Percentiles rank a stretch among this genome's conserved stretches.
Conservation (phyloP, 1,140 invertebrate genomes). For the Sinonovacula constricta region DNA sequence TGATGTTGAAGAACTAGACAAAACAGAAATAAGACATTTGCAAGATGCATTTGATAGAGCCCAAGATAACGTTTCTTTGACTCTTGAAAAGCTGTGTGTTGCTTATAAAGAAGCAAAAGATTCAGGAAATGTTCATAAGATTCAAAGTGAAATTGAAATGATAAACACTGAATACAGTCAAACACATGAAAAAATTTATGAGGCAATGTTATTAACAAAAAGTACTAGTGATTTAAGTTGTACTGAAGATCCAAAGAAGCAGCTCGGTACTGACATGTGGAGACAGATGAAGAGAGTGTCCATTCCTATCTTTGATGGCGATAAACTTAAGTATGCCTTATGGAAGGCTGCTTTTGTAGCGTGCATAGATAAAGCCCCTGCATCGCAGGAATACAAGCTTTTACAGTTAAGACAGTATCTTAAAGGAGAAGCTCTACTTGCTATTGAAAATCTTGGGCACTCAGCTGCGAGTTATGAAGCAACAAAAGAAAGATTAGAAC, state of each 20-base stretch:
- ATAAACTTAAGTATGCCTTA: background rate
- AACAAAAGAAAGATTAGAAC: no score
- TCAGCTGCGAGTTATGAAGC: background rate
- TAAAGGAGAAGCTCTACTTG: background rate
- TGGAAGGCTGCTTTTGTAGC: background rate
- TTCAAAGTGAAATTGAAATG: background rate
- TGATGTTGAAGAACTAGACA: background rate
- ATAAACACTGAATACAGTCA: constrained; percentile 7
- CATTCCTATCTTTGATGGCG: background rate
- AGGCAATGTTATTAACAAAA: no score
- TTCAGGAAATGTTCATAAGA: background rate
- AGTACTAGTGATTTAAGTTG: no score
- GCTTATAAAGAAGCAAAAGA: background rate
- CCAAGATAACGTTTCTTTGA: background rate
- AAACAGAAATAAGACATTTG: background rate
- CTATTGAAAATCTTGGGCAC: background rate
- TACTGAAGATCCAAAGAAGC: no score
- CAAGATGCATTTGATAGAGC: background rate
- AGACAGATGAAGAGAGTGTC: background rate
- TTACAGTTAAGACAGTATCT: background rate
- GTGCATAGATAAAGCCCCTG: background rate
- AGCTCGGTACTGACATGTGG: background rate
- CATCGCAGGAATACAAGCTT: background rate
- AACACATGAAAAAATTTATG: background rate
- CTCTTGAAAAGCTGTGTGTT: constrained; percentile 1